Evolutionary conservation across 2,888 invertebrate species (phyloP), one percentile per base, ranked within the genome.

Genomic region (Entomobrya multifasciata): DNA sequence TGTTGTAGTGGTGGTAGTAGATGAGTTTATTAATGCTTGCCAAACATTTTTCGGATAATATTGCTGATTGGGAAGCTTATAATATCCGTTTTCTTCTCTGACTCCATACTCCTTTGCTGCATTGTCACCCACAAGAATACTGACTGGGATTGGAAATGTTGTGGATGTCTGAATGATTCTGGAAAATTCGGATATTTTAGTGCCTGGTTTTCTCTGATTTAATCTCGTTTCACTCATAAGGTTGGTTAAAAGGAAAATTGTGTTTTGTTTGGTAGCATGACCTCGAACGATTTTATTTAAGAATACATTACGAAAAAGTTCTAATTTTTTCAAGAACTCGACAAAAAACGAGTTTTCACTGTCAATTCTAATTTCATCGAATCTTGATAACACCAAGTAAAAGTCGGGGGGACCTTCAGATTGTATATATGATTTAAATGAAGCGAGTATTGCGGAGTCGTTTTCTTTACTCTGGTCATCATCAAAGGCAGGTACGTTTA

Each of bases 31-130:
- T 10, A 83, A 22, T 0, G 55, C 49, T 20, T 77, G 25, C 76
- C 77, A 83, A 13, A 89, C 30, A 77, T 89, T 89, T 77, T 76
- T 84, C 0, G 89, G 88, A 41, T 88, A 89, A 22, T 81, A 72
- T 1, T 89, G 82, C 20, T 82, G 82, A 62, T 89, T 89, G 5
- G 87, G 87, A 10, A 89, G 74, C 15, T 67, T 57, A 22, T 80
- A 87, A 22, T 84, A 88, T 0, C 89, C 89, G 20, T 87, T 72
- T 25, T 65, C 76, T 0, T 81, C 44, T 0, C 22, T 44, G 0
- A 72, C 77, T 0, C 70, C 44, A 15, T 80, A 20, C 0, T 81
- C 76, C 3, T 20, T 70, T 13, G 5, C 60, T 10, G 87, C 76
- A 17, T 89, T 89, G 25, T 89, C 89, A 17, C 87, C 89, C 0